Base-by-base conservation (phyloP, 1,140 invertebrate species). In the Acromyrmex heyeri region DNA sequence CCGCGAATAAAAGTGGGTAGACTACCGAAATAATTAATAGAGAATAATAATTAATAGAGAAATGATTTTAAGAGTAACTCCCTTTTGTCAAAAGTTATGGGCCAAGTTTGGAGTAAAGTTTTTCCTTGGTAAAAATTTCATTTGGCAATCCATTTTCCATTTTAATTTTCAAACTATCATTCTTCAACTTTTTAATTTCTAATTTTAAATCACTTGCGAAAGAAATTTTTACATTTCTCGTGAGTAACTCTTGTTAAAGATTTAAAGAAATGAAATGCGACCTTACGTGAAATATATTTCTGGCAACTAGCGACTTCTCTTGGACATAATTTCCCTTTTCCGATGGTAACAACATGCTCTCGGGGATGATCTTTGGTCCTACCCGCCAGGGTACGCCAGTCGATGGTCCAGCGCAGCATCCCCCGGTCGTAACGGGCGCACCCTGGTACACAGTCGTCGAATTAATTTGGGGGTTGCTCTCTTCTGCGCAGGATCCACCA, bases 351-450 rank as follows among this genome's bases (percentile, higher is more conserved):
- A 67, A 76, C 69, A 77, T 44, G 67, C 21, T 59, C 7, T 14
- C 53, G 4, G 5, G 55, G n/a, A n/a, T 27, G 69, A 83, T 48
- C 7, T 83, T 24, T 27, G 53, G 10, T 62, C 73, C 79, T n/a
- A 3, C 8, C 38, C 92, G 27, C 65, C 73, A 95, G 94, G 91
- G 93, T 73, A 77, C 94, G 92, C 94, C 93, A 95, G 92, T 27
- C 85, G 87, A 90, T 92, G 93, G 93, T 94, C 92, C 92, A 94
- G 87, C 59, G 34, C 92, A 94, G 92, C 94, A 93, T 94, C 92
- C 86, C 53, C 7, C 21, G 14, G 3, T 10, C 24, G 81, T 53
- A 10, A 44, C 34, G 65, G 64, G 48, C 86, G 91, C 93, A 82
- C 91, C 89, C 94, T 94, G 16, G 81, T 44, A 91, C 81, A 5